Conservation (phyloP, 2,113 vertebrate species). For the Pseudonaja textilis region DNA sequence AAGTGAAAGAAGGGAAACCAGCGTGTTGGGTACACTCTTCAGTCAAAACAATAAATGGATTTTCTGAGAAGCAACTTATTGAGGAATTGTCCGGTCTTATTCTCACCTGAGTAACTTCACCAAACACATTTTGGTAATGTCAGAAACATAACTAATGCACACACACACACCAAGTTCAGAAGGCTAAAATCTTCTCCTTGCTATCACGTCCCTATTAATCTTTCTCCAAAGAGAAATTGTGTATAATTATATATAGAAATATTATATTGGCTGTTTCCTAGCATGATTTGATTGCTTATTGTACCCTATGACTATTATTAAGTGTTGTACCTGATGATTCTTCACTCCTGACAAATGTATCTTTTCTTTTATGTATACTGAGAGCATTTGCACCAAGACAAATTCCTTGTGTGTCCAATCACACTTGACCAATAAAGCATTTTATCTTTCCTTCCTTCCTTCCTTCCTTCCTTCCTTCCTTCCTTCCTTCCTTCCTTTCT, state of each 20-base stretch:
- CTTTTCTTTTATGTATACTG: too few relatives aligned
- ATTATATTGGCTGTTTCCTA: too few relatives aligned
- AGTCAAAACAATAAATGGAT: not conserved
- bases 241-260: too few relatives aligned
- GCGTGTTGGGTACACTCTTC: not conserved
- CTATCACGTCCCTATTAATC: not conserved
- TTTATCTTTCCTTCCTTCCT: too few relatives aligned
- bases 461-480: fast-evolving
- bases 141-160: not conserved
- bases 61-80: not conserved
- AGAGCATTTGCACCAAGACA: too few relatives aligned
- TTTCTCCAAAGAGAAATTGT: not conserved
- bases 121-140: not conserved
- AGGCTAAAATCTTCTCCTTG: not conserved
- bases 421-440: too few relatives aligned
- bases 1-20: not conserved
- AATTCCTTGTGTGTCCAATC: too few relatives aligned
- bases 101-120: not conserved
- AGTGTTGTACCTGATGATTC: too few relatives aligned
- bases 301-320: too few relatives aligned
- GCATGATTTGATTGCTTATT: too few relatives aligned
- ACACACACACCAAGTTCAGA: not conserved
- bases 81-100: not conserved
- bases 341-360: too few relatives aligned
- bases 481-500: too few relatives aligned